Base-by-base conservation (phyloP, 2,113 vertebrate genomes). In the Callochromis pleurospilus region DNA sequence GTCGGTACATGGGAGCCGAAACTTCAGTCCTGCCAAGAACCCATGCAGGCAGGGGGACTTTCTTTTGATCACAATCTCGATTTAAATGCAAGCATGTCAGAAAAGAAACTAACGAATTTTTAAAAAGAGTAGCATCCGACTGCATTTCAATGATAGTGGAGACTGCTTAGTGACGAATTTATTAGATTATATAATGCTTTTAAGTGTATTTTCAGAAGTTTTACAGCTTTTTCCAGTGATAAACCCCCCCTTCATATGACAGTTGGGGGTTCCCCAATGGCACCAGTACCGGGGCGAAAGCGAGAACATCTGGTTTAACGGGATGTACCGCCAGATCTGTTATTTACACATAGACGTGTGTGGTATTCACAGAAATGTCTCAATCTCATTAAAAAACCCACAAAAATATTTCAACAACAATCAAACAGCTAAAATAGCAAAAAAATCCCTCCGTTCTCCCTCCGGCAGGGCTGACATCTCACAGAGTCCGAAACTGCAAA, bases 161-260 rank as follows among this genome's bases (percentile, higher is more conserved):
- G 31, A 62, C 31, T 36, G 2, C 17, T 12, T 1, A 36, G 31
- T n/a, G 31, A 10, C 2, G 3, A 36, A 36, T n/a, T 12, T n/a
- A 2, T 62, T 1, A 36, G n/a, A 0, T n/a, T 62, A 62, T 36
- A 36, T n/a, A 62, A 62, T 62, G 17, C 3, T n/a, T 62, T 36
- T n/a, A 36, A 62, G 58, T 36, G 58, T 62, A 62, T n/a, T 62
- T 36, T 36, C 58, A 19, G 15, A n/a, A 3, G 3, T 60, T 33
- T 60, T 60, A 33, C 56, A 33, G 56, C 15, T 1, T 19, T 60
- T 60, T 31, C 56, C 8, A 31, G 26, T 60, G 29, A 17, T 58
- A 55, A 0, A 0, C 1, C 10, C 4, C 8, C 5, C 49, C 42
- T 15, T 58, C 14, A 58, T 17, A 5, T 0, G 6, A 26, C 54